These are phyloP conservation scores for Ageneiosus marmoratus DNA, from an alignment of 2,113 vertebrate genomes.

Conservation along the genomic window DNA sequence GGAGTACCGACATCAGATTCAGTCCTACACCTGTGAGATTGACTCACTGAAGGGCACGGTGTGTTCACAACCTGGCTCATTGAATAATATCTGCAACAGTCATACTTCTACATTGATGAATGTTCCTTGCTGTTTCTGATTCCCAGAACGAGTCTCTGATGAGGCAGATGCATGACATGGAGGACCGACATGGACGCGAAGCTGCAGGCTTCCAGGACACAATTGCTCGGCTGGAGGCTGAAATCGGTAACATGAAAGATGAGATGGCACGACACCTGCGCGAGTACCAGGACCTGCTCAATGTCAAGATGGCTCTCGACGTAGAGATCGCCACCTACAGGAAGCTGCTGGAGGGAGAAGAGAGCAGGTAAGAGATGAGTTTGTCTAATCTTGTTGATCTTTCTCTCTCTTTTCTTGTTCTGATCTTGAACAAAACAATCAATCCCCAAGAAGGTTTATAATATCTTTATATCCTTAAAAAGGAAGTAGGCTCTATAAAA, in stretches of 20 bases:
- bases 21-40: conserved; percentile 88
- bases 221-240: conserved; percentile 81
- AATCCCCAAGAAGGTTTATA: not conserved
- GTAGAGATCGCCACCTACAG: conserved; percentile 96
- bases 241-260: conserved; percentile 86
- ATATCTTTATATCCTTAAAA: not conserved
- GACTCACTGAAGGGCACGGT: conserved; percentile 89
- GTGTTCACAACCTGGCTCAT: conserved; percentile 52
- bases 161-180: conserved; percentile 88
- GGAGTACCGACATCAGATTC: conserved; percentile 89
- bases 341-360: conserved; percentile 95
- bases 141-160: conserved; percentile 86
- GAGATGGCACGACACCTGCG: conserved; percentile 95
- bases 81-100: not conserved
- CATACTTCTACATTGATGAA: not conserved
- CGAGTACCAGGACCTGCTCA: conserved; percentile 93
- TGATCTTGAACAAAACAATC: not conserved
- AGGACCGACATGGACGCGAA: conserved; percentile 80
- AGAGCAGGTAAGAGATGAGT: conserved; percentile 80
- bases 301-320: conserved; percentile 93
- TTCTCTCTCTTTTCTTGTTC: no score
- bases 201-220: conserved; percentile 80
- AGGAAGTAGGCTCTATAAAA: not conserved
- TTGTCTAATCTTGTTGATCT: not conserved
- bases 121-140: not conserved